A percentile compares a stretch with the other conserved stretches of the same genome.
Evolutionary conservation across 2,888 invertebrate species (phyloP).

Genomic region (Apamea epomidion): DNA sequence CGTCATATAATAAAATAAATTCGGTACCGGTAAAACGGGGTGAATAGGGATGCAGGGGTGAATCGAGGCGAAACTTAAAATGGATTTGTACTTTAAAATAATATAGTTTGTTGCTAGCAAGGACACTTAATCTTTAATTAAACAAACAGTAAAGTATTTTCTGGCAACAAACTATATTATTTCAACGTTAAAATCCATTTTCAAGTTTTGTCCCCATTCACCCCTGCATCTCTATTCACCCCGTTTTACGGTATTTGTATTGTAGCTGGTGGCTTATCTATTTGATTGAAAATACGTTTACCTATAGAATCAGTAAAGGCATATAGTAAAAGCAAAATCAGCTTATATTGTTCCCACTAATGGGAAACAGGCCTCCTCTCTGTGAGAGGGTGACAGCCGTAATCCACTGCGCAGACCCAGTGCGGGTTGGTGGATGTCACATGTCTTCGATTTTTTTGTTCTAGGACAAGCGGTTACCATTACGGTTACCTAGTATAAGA

Average conservation of each 20-base stretch:
- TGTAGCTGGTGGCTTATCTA: neutral
- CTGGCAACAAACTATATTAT: no score
- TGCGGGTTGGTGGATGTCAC: neutral
- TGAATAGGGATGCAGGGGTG: no score
- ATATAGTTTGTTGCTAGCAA: no score
- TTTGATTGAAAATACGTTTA: neutral
- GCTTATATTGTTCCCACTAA: neutral
- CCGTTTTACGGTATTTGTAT: neutral
- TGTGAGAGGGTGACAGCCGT: neutral
- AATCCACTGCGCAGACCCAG: neutral
- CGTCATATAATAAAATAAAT: neutral
- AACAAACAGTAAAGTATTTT: no score
- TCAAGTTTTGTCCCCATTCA: no score
- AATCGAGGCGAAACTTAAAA: no score
- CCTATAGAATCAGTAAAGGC: neutral
- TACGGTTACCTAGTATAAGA: neutral
- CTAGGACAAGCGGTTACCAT: neutral
- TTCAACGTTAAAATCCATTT: no score
- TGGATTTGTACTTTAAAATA: no score
- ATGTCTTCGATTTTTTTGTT: neutral
- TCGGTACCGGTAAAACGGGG: no score
- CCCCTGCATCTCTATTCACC: no score
- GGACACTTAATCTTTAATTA: no score
- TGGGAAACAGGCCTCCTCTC: neutral
- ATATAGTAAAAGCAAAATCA: neutral